Evolutionary conservation across 2,888 invertebrate species (phyloP).

Genomic region (Eupithecia vulgata): DNA sequence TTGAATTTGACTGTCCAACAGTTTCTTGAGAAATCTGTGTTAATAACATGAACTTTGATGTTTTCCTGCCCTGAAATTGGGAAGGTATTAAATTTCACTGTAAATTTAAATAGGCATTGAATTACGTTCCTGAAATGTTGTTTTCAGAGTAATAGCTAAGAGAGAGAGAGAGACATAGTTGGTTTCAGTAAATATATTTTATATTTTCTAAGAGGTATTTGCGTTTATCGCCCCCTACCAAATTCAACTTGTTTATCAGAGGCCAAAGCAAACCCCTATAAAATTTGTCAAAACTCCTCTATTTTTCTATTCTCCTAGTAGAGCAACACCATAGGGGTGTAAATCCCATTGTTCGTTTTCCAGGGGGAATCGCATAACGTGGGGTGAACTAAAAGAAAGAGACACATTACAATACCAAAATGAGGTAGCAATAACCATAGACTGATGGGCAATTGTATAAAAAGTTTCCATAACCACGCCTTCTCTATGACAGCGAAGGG

Average conservation of each 20-base stretch:
- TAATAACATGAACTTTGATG: slow-evolving; percentile 28
- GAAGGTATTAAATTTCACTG: slow-evolving; percentile 11
- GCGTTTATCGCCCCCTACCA: not conserved
- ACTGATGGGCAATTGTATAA: slow-evolving; percentile 24
- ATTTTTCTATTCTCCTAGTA: slow-evolving; percentile 72
- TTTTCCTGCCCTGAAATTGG: slow-evolving; percentile 21
- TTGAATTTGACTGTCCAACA: slow-evolving; percentile 26
- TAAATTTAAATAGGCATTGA: slow-evolving; percentile 5
- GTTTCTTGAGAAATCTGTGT: slow-evolving; percentile 20
- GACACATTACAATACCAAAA: slow-evolving; percentile 36
- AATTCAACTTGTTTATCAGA: not conserved
- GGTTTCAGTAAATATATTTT: not conserved
- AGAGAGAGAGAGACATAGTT: not conserved
- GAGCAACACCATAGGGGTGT: slow-evolving; percentile 67
- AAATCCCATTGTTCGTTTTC: slow-evolving; percentile 56
- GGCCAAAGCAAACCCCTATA: slow-evolving; percentile 43
- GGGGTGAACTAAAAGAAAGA: slow-evolving; percentile 39
- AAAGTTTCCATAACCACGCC: slow-evolving; percentile 29
- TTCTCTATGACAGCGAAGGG: slow-evolving; percentile 29
- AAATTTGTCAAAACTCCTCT: slow-evolving; percentile 49
- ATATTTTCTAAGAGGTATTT: not conserved
- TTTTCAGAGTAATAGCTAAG: too few species aligned
- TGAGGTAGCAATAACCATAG: slow-evolving; percentile 40
- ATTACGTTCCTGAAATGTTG: not conserved
- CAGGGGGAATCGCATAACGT: slow-evolving; percentile 30